Conservation (phyloP, 2,888 invertebrate species). For the Tachina lurida region DNA sequence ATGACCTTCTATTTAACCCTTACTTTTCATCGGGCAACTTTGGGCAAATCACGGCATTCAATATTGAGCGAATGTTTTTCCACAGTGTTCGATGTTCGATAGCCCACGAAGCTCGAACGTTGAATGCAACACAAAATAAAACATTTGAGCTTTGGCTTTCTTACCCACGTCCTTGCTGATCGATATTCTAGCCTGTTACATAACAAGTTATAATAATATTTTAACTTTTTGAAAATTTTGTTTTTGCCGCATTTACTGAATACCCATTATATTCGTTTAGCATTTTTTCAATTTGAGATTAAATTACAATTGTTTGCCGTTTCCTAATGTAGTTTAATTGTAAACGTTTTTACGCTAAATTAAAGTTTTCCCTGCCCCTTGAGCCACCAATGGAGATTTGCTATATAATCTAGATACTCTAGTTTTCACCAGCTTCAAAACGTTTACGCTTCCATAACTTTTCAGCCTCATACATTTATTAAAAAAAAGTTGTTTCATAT, state of each 20-base stretch:
- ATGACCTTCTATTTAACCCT: too few relatives aligned
- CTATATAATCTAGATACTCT: not conserved
- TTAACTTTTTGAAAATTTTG: not conserved
- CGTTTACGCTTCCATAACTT: slow-evolving; percentile 65
- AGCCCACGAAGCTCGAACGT: too few relatives aligned
- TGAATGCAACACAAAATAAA: too few relatives aligned
- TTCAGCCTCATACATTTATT: slow-evolving; percentile 11
- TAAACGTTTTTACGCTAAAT: slow-evolving; percentile 70
- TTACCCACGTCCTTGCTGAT: too few relatives aligned
- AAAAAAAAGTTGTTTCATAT: slow-evolving; percentile 2
- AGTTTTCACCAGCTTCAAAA: slow-evolving; percentile 41
- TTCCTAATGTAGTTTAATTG: slow-evolving; percentile 59
- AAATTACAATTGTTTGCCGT: slow-evolving; percentile 42
- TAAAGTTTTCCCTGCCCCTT: slow-evolving; percentile 44
- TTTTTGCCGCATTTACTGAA: slow-evolving; percentile 4
- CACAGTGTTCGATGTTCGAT: too few relatives aligned
- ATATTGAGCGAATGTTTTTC: too few relatives aligned
- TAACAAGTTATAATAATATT: not conserved
- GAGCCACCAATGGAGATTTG: not conserved
- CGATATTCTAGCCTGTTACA: too few relatives aligned
- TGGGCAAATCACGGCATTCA: too few relatives aligned
- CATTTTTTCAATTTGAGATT: slow-evolving; percentile 13
- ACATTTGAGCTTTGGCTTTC: too few relatives aligned
- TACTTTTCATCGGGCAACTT: too few relatives aligned
- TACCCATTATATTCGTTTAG: slow-evolving; percentile 1